phyloP scores from a whole-genome alignment of 1,140 invertebrate genomes.

The Chionoecetes opilio region DNA sequence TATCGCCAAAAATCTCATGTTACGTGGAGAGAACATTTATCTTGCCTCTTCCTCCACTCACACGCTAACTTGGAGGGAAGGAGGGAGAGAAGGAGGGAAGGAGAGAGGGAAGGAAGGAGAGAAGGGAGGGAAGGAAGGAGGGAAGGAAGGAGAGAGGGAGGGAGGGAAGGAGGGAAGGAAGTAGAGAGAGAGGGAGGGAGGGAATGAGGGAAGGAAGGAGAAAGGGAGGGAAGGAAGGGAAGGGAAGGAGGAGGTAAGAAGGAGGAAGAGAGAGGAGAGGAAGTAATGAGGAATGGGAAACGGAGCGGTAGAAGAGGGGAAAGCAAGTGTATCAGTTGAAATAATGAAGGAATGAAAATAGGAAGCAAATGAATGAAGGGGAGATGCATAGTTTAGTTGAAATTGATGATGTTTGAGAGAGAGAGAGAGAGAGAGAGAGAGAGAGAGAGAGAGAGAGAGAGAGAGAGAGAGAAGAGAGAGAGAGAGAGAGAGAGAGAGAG shows the following conservation, averaged over 20 bases:
- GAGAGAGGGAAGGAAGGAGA: no score
- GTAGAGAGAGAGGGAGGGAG: background rate
- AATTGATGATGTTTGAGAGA: no score
- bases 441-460: background rate
- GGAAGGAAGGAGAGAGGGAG: background rate
- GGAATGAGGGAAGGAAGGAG: background rate
- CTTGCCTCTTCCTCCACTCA: no score
- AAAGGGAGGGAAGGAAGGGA: background rate
- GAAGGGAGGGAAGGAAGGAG: no score
- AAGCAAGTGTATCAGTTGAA: background rate
- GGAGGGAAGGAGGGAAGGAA: background rate
- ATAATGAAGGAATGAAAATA: no score
- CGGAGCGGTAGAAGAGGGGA: background rate
- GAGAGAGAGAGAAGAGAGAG: background rate
- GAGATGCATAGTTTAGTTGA: background rate
- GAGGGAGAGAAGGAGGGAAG: no score
- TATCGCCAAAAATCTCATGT: no score
- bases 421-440: no score
- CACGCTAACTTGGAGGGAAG: no score
- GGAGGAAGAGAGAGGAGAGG: background rate
- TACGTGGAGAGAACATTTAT: no score
- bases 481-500: no score
- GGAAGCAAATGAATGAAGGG: no score
- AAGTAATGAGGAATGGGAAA: background rate
- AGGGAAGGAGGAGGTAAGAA: background rate